Evolutionary conservation across 2,888 invertebrate species (phyloP), one percentile per base, ranked within the genome.

Genomic region (Macaria notata): DNA sequence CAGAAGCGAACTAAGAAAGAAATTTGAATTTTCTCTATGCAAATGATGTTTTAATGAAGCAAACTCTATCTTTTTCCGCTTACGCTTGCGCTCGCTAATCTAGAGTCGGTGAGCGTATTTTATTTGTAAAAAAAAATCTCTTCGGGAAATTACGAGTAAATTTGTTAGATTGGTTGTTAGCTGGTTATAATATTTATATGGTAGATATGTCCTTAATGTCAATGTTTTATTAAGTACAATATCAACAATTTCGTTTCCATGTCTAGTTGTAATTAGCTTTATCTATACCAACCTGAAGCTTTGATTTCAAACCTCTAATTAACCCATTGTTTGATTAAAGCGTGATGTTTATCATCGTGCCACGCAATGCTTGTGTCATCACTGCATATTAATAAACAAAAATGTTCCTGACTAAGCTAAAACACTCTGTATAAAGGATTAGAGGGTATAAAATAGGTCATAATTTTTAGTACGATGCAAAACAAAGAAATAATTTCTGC

Each of bases 31-130:
- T 67, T 59, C 63, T 58, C 63, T 69, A 76, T 72, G 73, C 65
- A 74, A 76, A 76, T 72, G 63, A 69, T 59, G 61, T 67, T 73
- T 65, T 74, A 76, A 76, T 76, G 75, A 72, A 72, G 67, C 54
- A 56, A 52, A 64, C 59, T 64, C 62, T 62, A 61, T 68, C 62
- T 73, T 65, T 59, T 46, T 50, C 46, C 61, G 61, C 65, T 65
- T 67, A 51, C 47, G 39, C 31, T 56, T 50, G 54, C 54, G 58
- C 47, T 52, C 7, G 50, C 56, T 61, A 59, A 66, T 66, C 66
- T 60, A 41, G 36, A 64, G 31, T 54, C 55, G 48, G 54, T 57
- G 47, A 51, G 47, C 56, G 49, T 57, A 53, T 38, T 56, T 52
- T 57, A 55, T 59, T 65, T 54, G 46, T 29, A 9, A 31, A 36